Evolutionary conservation across 2,113 vertebrate genomes (phyloP).

Genomic region (Gopherus flavomarginatus): DNA sequence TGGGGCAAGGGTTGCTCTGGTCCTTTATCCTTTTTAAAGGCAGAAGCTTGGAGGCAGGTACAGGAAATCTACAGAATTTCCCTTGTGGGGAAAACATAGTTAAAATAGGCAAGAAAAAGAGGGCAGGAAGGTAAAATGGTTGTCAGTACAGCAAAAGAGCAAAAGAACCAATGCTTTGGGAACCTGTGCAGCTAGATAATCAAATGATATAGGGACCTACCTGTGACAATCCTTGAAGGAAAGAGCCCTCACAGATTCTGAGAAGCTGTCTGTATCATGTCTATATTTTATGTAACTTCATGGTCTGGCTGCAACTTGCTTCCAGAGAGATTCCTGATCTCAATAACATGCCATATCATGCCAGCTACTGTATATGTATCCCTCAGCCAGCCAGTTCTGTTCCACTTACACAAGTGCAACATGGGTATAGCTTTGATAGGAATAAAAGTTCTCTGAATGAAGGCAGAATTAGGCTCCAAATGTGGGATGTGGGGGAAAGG

Average conservation of each 20-base stretch:
- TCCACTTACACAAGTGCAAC: neutral
- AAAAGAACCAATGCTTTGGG: neutral
- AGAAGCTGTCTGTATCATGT: conserved; percentile 17
- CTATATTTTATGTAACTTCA: neutral
- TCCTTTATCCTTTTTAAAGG: neutral
- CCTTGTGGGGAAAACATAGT: neutral
- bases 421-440: neutral
- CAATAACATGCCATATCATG: neutral
- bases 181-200: neutral
- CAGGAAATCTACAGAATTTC: neutral
- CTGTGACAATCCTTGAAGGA: neutral
- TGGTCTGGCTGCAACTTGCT: neutral
- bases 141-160: neutral
- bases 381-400: neutral
- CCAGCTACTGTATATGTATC: neutral
- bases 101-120: neutral
- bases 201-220: neutral
- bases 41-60: neutral
- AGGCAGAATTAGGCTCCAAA: neutral
- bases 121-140: neutral
- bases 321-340: neutral
- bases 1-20: neutral
- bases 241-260: neutral
- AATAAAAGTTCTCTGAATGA: neutral
- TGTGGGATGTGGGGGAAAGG: neutral